Conservation (phyloP, 2,797 vertebrate genomes). For the Lepidocolaptes lacrymiger region DNA sequence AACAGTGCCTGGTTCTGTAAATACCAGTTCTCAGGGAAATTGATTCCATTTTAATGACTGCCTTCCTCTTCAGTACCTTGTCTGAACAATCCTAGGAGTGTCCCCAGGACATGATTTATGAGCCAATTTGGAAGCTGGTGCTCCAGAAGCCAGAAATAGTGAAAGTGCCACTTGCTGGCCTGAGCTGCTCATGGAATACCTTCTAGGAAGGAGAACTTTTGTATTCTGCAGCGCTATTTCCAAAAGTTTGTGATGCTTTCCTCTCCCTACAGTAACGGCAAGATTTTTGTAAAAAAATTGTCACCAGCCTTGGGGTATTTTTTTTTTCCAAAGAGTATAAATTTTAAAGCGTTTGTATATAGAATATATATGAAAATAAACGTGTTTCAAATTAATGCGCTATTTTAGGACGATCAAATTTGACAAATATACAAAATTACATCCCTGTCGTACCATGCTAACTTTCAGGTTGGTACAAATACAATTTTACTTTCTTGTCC, state of each 20-base stretch:
- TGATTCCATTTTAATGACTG: neutral
- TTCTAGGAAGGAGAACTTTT: neutral
- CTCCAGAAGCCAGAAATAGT: neutral
- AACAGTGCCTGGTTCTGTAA: neutral
- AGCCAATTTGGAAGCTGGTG: neutral
- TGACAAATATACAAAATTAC: neutral
- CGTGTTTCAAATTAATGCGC: neutral
- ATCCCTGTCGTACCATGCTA: neutral
- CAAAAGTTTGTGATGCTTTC: neutral
- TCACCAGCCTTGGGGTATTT: neutral
- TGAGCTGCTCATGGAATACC: neutral
- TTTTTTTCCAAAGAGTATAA: neutral
- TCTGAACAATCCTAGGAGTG: neutral
- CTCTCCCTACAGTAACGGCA: neutral
- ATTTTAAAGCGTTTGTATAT: neutral
- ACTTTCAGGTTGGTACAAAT: neutral
- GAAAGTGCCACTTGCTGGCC: neutral
- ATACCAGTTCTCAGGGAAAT: neutral
- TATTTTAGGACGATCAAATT: neutral
- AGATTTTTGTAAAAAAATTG: neutral
- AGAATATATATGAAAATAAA: neutral
- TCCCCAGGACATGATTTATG: neutral
- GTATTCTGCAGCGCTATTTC: neutral
- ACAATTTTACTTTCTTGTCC: neutral
- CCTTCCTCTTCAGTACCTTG: neutral